Conservation (phyloP, 2,113 vertebrate genomes). For the Lethenteron reissneri region DNA sequence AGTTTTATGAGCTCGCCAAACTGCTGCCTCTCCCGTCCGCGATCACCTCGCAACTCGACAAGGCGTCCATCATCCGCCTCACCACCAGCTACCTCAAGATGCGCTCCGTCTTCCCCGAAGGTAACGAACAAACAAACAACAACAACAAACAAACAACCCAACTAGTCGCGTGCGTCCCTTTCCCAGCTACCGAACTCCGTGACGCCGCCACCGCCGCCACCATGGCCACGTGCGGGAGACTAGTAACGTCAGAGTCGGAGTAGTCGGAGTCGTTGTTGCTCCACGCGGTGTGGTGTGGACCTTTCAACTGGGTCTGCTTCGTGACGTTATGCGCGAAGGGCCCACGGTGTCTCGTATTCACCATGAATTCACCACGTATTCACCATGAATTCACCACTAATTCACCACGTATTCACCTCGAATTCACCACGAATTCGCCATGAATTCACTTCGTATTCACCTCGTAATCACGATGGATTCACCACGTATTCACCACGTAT, state of each 20-base stretch:
- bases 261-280: not conserved
- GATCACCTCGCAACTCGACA: slow-evolving; percentile 96
- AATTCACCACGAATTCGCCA: too few species aligned
- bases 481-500: too few species aligned
- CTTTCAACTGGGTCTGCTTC: too few species aligned
- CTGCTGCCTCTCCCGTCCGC: slow-evolving; percentile 82
- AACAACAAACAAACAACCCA: not conserved
- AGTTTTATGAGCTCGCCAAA: slow-evolving; percentile 96
- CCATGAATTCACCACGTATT: too few species aligned
- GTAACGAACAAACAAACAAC: slow-evolving; percentile 26
- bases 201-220: not conserved
- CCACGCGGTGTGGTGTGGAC: too few species aligned
- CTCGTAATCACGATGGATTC: too few species aligned
- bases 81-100: slow-evolving; percentile 96
- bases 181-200: not conserved
- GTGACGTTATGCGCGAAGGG: too few species aligned
- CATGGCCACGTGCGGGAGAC: not conserved
- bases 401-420: too few species aligned
- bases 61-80: slow-evolving; percentile 92
- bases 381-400: too few species aligned
- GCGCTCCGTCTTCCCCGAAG: slow-evolving; percentile 86
- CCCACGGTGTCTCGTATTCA: too few species aligned
- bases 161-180: not conserved
- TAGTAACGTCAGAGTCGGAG: not conserved
- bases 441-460: too few species aligned